A percentile compares a stretch with the other conserved stretches of the same genome.
phyloP scores from a whole-genome alignment of 2,888 invertebrate genomes.

The Cryptophagus acutangulus region DNA sequence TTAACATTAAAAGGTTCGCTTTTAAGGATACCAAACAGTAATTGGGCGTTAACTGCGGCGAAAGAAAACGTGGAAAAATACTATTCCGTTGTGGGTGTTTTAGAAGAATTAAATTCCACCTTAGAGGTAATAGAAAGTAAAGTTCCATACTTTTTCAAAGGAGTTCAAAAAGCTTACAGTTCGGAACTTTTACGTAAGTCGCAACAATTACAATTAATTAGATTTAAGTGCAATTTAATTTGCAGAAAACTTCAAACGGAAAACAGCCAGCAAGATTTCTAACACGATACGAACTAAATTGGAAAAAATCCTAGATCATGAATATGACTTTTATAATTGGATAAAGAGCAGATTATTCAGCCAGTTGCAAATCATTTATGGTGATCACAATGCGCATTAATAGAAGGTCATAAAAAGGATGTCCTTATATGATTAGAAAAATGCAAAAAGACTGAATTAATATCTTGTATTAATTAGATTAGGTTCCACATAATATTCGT shows the following conservation, averaged over 20 bases:
- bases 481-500: not conserved
- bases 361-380: conserved; percentile 33
- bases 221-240: not conserved
- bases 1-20: not conserved
- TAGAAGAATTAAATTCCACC: conserved; percentile 56
- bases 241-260: conserved; percentile 6
- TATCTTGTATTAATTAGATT: conserved; percentile 1
- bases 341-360: conserved; percentile 49
- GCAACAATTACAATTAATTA: no score
- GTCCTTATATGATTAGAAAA: no score
- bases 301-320: conserved; percentile 46
- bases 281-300: conserved; percentile 29
- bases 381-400: conserved; percentile 27
- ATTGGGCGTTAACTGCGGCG: conserved; percentile 54
- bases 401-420: conserved; percentile 5
- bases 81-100: conserved; percentile 56
- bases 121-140: conserved; percentile 51
- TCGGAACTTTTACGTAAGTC: conserved; percentile 50
- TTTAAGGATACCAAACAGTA: conserved; percentile 50
- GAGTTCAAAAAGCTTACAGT: conserved; percentile 50
- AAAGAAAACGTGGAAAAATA: conserved; percentile 54
- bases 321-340: conserved; percentile 58
- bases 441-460: no score
- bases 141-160: conserved; percentile 56
- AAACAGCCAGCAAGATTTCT: not conserved